Base-by-base conservation (phyloP, 1,140 invertebrate genomes). In the Cylas formicarius region DNA sequence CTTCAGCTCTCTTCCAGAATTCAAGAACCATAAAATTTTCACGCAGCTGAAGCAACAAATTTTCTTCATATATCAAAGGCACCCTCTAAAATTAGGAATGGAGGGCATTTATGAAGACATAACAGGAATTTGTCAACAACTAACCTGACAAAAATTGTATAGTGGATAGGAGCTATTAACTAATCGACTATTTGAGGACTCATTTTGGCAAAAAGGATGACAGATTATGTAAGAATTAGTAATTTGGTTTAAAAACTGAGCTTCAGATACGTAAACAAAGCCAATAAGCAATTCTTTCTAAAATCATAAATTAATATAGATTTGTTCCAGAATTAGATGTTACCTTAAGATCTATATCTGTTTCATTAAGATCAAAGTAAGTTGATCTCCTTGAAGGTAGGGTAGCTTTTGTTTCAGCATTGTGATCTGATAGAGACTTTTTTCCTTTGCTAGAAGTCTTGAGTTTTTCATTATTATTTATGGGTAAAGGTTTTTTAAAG, bases 11-110 rank as follows among this genome's bases (percentile, higher is more conserved):
- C 8, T 69, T 66, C 48, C 71, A 73, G 32, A 77, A 61, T 53
- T 78, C 73, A n/a, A 74, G 55, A 2, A 72, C 57, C 48, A 76
- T 67, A 42, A 68, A 71, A 59, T 78, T 78, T 23, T 75, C 67
- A 47, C 71, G 69, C 5, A 74, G 67, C 44, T 70, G 67, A 27
- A 72, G 61, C 11, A 80, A 47, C 48, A 79, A 68, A 20, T 72
- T 67, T 18, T 65, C 65, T 21, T 74, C 70, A 46, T 72, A 68
- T 32, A 78, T 63, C 28, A 78, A 66, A 17, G 76, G 73, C 37
- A 78, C 67, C 36, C 72, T 52, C 67, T 78, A 39, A 9, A 64
- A 56, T 72, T n/a, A 9, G 10, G 20, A 33, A 13, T 6, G 32
- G 18, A 42, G 17, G 24, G n/a, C 8, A 24, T 31, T 17, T 20